Percentiles rank a stretch among this genome's conserved stretches.
Evolutionary conservation across 2,888 invertebrate species (phyloP).

Genomic region (Apodemia hepburni): DNA sequence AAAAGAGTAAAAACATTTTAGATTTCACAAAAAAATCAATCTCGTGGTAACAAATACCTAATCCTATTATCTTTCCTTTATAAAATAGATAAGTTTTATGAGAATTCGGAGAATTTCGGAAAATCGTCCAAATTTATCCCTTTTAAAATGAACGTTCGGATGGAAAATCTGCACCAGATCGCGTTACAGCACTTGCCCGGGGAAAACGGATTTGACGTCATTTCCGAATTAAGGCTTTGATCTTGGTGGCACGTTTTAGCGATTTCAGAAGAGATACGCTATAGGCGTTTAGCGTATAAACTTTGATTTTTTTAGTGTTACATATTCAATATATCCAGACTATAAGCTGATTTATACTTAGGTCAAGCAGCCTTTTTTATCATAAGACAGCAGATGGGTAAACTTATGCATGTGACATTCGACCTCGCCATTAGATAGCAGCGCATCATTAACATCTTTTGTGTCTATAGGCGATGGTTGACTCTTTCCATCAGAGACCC

Average conservation of each 20-base stretch:
- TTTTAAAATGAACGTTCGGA: conserved; percentile 7
- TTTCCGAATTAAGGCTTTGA: conserved; percentile 4
- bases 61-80: conserved; percentile 5
- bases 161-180: conserved; percentile 12
- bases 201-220: conserved; percentile 1
- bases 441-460: too few relatives aligned
- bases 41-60: conserved; percentile 1
- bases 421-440: too few relatives aligned
- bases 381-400: too few relatives aligned
- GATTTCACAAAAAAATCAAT: neutral
- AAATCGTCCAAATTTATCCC: neutral
- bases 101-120: neutral
- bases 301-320: too few relatives aligned
- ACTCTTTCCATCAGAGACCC: too few relatives aligned
- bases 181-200: neutral
- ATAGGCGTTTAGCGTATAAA: too few relatives aligned
- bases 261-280: too few relatives aligned
- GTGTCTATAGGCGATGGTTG: too few relatives aligned
- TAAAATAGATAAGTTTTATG: conserved; percentile 6
- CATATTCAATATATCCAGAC: too few relatives aligned
- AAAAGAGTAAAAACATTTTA: neutral
- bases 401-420: too few relatives aligned
- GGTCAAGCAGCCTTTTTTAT: too few relatives aligned
- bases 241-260: neutral
- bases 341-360: too few relatives aligned